Percentiles rank a stretch among this genome's conserved stretches.
Evolutionary conservation across 2,113 vertebrate genomes (phyloP).

Genomic region (Peromyscus californicus): DNA sequence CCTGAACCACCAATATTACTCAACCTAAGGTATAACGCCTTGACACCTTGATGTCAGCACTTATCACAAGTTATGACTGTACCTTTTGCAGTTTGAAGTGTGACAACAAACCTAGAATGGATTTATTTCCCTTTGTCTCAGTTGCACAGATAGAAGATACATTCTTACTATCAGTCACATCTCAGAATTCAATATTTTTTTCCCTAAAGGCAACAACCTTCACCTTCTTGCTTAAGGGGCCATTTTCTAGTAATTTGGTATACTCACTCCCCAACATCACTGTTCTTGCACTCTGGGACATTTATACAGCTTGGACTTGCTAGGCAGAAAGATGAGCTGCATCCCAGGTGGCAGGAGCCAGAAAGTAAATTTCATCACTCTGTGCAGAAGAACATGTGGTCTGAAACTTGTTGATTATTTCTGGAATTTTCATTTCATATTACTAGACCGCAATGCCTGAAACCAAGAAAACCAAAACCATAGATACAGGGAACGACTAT

Average conservation of each 20-base stretch:
- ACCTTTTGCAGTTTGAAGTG: neutral
- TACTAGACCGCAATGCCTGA: neutral
- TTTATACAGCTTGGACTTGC: neutral
- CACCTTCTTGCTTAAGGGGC: neutral
- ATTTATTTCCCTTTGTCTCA: neutral
- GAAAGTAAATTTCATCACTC: neutral
- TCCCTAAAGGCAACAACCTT: neutral
- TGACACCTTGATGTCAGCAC: neutral
- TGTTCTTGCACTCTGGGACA: neutral
- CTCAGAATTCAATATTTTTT: neutral
- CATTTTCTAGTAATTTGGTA: neutral
- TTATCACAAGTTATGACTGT: neutral
- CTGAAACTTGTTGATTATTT: neutral
- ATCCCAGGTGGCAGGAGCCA: neutral
- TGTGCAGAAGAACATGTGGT: neutral
- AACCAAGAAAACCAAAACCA: neutral
- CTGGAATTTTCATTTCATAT: constrained; percentile 1
- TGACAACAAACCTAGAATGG: neutral
- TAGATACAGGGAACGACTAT: neutral
- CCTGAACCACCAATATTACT: neutral
- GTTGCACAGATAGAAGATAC: neutral
- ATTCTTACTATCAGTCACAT: neutral
- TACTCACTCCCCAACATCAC: neutral
- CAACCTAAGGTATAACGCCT: neutral
- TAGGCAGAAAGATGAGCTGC: neutral